Percentiles rank a stretch among this genome's conserved stretches.
These are phyloP conservation scores for Eospalax fontanierii DNA, from an alignment of 2,797 vertebrate species.

Conservation along the genomic window DNA sequence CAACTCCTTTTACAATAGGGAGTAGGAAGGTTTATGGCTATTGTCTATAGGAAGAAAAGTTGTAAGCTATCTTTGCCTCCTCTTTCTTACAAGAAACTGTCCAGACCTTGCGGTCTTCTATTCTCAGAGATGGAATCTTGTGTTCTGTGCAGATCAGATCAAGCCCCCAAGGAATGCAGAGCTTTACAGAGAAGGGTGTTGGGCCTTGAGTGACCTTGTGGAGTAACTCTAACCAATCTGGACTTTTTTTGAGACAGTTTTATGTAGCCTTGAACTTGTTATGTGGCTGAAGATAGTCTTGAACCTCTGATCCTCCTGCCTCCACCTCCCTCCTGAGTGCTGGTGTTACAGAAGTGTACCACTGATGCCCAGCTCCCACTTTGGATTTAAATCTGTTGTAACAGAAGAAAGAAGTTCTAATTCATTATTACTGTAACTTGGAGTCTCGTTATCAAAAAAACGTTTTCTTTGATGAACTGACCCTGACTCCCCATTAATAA, in stretches of 20 bases:
- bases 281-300: background rate
- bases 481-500: background rate
- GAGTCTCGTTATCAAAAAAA: background rate
- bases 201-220: background rate
- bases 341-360: background rate
- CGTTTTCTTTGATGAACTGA: conserved; percentile 22
- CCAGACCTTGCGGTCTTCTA: background rate
- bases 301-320: background rate
- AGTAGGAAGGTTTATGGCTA: background rate
- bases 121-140: background rate
- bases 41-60: background rate
- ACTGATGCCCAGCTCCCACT: background rate
- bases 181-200: background rate
- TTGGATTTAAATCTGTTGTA: conserved; percentile 1
- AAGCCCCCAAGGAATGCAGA: background rate
- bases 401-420: background rate
- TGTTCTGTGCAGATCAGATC: background rate
- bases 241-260: background rate
- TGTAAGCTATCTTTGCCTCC: background rate
- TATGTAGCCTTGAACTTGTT: background rate
- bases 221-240: background rate
- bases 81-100: background rate
- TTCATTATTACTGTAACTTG: background rate
- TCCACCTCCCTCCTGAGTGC: background rate
- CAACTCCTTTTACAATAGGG: background rate